Base-by-base conservation (phyloP, 2,888 invertebrate genomes). In the Philereme transversata region DNA sequence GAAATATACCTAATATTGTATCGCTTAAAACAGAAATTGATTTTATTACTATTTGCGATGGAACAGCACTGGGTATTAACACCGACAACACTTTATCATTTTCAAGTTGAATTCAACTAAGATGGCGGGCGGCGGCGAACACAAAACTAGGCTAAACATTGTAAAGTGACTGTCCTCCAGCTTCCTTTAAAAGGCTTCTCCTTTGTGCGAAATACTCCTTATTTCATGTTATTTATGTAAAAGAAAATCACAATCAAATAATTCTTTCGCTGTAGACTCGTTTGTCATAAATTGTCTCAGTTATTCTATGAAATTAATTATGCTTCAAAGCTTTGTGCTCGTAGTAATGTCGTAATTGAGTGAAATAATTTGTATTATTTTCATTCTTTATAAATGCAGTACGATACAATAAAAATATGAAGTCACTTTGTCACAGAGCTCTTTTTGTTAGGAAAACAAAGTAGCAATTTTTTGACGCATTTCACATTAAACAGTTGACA, bases 111-210 rank as follows among this genome's bases (percentile, higher is more conserved):
- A 65, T 62, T 58, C 57, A 48, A 58, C 47, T 57, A 47, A 64
- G 60, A 56, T 53, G 53, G 60, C 53, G 54, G 45, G 49, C 48
- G n/a, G n/a, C n/a, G n/a, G n/a, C n/a, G n/a, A n/a, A 57, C 60
- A 65, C 62, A 60, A 69, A 64, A 65, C 63, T 62, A 53, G 60
- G 58, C 59, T 67, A 61, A 65, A 67, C 57, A 58, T 50, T 62
- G 59, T 60, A 60, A 60, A 58, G 58, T 40, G 45, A 47, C 59
- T 52, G 57, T 61, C 53, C 50, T 51, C 55, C 51, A 57, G 41
- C 45, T 61, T 52, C 51, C 55, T 60, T 40, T 56, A 50, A 53
- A 56, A 57, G 47, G 9, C 33, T 46, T 54, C 45, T 53, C 43
- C 50, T 59, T 54, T 60, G 51, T 51, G 43, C 22, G 44, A 54